Evolutionary conservation across 2,888 invertebrate genomes (phyloP).

Genomic region (Pachydiplax longipennis): DNA sequence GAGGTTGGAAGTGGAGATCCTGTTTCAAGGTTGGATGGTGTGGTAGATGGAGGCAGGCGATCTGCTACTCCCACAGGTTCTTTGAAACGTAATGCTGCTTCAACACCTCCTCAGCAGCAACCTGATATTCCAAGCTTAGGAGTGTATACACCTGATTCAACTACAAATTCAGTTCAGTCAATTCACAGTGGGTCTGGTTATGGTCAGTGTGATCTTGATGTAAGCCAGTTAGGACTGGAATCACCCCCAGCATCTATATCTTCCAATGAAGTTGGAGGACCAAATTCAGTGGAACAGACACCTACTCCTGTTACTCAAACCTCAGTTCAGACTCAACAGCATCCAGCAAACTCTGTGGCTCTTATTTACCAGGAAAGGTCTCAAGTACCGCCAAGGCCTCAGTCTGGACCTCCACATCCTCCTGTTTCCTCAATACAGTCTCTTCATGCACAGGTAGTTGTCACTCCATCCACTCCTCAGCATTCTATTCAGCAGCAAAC

Average conservation of each 20-base stretch:
- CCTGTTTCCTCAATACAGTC: constrained; percentile 48
- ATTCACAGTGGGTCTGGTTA: constrained; percentile 69
- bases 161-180: constrained; percentile 82
- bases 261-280: constrained; percentile 81
- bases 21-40: constrained; percentile 58
- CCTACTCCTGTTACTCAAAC: constrained; percentile 59
- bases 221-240: constrained; percentile 82
- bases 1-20: constrained; percentile 58
- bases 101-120: constrained; percentile 57
- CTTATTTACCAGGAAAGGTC: constrained; percentile 18
- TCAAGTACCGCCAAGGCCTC: constrained; percentile 1
- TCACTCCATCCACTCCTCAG: constrained; percentile 68
- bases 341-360: neutral
- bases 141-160: constrained; percentile 85
- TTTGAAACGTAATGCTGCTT: constrained; percentile 62
- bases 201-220: constrained; percentile 82
- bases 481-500: constrained; percentile 57
- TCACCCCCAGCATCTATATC: constrained; percentile 88
- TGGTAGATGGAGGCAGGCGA: constrained; percentile 54
- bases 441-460: constrained; percentile 46
- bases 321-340: constrained; percentile 28
- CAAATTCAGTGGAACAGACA: constrained; percentile 70
- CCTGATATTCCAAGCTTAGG: constrained; percentile 80
- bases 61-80: constrained; percentile 56
- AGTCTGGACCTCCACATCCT: constrained; percentile 48